Evolutionary conservation across 2,113 vertebrate genomes (phyloP), one percentile per base, ranked within the genome.

Genomic region (Muscicapa adusta): DNA sequence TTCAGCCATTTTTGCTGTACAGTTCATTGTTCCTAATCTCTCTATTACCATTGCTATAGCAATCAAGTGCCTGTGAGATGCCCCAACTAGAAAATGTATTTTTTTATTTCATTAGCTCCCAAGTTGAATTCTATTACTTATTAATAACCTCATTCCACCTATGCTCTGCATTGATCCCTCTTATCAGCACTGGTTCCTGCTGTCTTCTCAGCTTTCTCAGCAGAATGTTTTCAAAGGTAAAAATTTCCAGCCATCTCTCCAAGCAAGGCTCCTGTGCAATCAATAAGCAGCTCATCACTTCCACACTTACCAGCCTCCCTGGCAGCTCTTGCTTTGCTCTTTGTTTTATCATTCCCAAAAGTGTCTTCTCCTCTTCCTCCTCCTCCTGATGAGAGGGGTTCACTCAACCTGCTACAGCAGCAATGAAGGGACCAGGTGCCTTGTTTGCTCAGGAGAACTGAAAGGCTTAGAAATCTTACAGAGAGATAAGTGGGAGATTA

Each of bases 401-500:
- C 50, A 25, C 40, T 85, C 62, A 36, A 33, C 72, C 38, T 88
- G 61, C 67, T 67, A 0, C 20, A 33, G 31, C 23, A 67, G 53
- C n/a, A 70, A 6, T 0, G 23, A 33, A 42, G 68, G 66, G 26
- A 84, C 77, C 72, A 79, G 79, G 81, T 85, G 82, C 48, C 45
- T 85, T 50, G 40, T 45, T 83, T 60, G 71, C 60, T 87, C 48
- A 75, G 89, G 60, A 93, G 79, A 61, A 94, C 94, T 87, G 80
- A 77, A 92, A 90, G 93, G 88, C 93, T 97, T 96, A 96, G 87
- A 51, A 91, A 81, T 22, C 66, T 56, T 78, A 23, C 57, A 48
- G 38, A 34, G 83, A 72, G 88, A 94, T 97, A 94, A 93, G 88
- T 47, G 73, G 65, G 79, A 91, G 96, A 97, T 97, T 97, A 96